Base-by-base conservation (phyloP, 1,140 invertebrate genomes). In the Neelides sp. region DNA sequence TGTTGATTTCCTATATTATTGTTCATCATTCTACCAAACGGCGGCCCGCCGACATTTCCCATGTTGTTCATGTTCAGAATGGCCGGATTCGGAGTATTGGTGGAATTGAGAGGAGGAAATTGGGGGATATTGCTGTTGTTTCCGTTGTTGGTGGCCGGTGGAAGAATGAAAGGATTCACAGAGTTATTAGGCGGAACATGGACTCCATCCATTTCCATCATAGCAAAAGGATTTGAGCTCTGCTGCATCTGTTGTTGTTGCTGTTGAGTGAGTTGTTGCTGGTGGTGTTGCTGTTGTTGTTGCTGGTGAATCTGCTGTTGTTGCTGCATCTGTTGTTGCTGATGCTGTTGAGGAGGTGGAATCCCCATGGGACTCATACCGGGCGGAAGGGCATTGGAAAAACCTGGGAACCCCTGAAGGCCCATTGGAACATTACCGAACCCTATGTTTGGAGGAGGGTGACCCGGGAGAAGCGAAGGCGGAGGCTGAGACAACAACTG, bases 191-290 rank as follows among this genome's bases (percentile, higher is more conserved):
- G 42, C 2, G n/a, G n/a, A n/a, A n/a, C n/a, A n/a, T n/a, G n/a
- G n/a, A n/a, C n/a, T n/a, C n/a, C n/a, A n/a, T n/a, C n/a, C n/a
- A n/a, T 45, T 13, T 32, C 34, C 30, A 45, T 32, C 54, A 70
- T 65, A 27, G 36, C 73, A 50, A 42, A 65, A 60, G 45, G 67
- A 63, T 56, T 67, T 62, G 54, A 66, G n/a, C n/a, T n/a, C n/a
- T n/a, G n/a, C n/a, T n/a, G n/a, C n/a, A n/a, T n/a, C 64, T 57
- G 58, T 45, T 47, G 64, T 24, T 48, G 66, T 32, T 12, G 61
- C 35, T 60, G 63, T 49, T 61, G 32, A 44, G 56, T 42, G 28
- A 37, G 34, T 26, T 55, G 51, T 52, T 41, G 42, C n/a, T 43
- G 24, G n/a, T 40, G 48, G 17, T 41, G 8, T 64, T 58, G 61